Conservation (phyloP, 2,797 vertebrate genomes). For the Sus cebifrons region DNA sequence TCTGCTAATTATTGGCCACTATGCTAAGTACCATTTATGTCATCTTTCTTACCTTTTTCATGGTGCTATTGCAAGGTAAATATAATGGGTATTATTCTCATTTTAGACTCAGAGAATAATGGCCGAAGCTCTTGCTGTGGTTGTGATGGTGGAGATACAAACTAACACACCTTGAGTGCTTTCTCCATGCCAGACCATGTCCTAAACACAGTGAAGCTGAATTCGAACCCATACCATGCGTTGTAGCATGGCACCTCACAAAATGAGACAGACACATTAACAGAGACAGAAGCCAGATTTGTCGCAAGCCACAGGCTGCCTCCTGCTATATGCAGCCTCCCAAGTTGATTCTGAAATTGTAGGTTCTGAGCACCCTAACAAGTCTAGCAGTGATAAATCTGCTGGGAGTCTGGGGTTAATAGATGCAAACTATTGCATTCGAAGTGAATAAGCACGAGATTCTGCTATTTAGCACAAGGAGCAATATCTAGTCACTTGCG, state of each 20-base stretch:
- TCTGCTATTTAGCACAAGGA: no score
- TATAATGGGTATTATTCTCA: neutral
- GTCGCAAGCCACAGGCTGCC: neutral
- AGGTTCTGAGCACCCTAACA: neutral
- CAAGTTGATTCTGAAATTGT: neutral
- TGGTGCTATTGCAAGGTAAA: neutral
- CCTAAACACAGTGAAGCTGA: neutral
- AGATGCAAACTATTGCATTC: no score
- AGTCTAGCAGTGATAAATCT: neutral
- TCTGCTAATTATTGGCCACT: neutral
- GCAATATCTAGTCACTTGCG: no score
- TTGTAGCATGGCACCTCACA: neutral
- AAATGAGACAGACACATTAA: neutral
- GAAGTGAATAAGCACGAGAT: no score
- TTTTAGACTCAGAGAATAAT: neutral
- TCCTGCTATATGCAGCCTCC: neutral
- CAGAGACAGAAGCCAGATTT: neutral
- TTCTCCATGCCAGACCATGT: neutral
- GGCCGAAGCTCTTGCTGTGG: neutral
- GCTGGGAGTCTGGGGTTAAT: no score
- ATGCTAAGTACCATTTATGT: neutral
- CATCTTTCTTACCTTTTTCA: slow-evolving; percentile 6
- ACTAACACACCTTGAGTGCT: neutral
- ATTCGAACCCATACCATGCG: neutral
- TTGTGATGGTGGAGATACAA: neutral